Evolutionary conservation across 2,888 invertebrate species (phyloP).

Genomic region (Saturnia japonica): DNA sequence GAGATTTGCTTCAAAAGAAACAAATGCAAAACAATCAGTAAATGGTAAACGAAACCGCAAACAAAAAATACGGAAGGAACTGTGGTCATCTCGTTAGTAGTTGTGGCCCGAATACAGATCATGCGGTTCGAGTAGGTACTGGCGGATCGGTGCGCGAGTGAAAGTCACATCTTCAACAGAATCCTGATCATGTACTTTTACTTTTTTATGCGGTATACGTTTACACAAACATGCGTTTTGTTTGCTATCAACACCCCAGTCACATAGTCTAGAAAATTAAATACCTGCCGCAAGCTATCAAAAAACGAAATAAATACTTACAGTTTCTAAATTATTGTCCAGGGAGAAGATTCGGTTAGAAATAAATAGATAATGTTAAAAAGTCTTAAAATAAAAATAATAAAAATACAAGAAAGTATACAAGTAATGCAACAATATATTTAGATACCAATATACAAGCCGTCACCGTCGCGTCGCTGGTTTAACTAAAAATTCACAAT

Average conservation of each 20-base stretch:
- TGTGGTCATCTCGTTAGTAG: neutral
- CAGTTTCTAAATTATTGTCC: too few relatives aligned
- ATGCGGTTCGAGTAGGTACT: neutral
- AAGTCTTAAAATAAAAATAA: too few relatives aligned
- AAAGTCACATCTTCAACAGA: constrained; percentile 20
- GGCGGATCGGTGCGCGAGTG: constrained; percentile 14
- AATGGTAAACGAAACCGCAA: neutral
- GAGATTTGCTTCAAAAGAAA: neutral
- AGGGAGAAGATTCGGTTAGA: too few relatives aligned
- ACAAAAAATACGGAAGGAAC: constrained; percentile 8
- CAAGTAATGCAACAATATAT: too few relatives aligned
- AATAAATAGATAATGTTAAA: too few relatives aligned
- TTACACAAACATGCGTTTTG: neutral
- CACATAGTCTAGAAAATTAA: neutral
- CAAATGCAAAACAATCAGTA: neutral
- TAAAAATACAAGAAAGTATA: too few relatives aligned
- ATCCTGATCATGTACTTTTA: constrained; percentile 22
- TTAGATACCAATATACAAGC: too few relatives aligned
- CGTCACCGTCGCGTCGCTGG: too few relatives aligned
- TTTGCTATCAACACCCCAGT: neutral
- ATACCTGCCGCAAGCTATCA: neutral
- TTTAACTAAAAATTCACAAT: too few relatives aligned
- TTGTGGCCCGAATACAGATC: constrained; percentile 1
- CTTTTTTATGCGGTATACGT: constrained; percentile 19
- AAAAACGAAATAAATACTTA: too few relatives aligned